Evolutionary conservation across 2,113 vertebrate species (phyloP).

Genomic region (Sminthopsis crassicaudata): DNA sequence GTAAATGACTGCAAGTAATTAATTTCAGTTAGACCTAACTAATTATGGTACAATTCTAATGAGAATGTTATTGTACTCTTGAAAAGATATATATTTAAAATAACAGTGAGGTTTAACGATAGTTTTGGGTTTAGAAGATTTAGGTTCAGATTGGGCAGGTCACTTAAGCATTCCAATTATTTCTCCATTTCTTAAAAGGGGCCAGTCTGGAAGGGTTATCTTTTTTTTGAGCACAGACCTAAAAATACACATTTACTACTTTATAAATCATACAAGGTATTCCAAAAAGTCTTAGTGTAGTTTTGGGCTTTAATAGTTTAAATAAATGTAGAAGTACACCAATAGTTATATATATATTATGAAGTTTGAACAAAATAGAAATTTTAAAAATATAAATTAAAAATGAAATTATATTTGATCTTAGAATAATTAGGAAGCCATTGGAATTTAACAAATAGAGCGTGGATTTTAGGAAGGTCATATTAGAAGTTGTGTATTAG

Average conservation of each 20-base stretch:
- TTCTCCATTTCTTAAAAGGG: neutral
- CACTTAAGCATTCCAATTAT: neutral
- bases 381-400: neutral
- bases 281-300: neutral
- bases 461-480: neutral
- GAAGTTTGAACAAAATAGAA: neutral
- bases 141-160: neutral
- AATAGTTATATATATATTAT: neutral
- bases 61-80: slow-evolving; percentile 44
- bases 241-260: neutral
- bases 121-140: neutral
- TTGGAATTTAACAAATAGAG: neutral
- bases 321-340: neutral
- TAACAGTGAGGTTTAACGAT: neutral
- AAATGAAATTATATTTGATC: neutral
- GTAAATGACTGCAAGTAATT: slow-evolving; percentile 34
- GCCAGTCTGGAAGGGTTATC: neutral
- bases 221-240: neutral
- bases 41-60: slow-evolving; percentile 51
- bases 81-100: slow-evolving; percentile 17
- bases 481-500: neutral
- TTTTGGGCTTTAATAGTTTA: neutral
- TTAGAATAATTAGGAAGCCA: neutral
- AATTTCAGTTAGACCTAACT: slow-evolving; percentile 58
- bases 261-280: neutral